Conservation (phyloP, 1,140 invertebrate species). For the Frieseomelitta varia region DNA sequence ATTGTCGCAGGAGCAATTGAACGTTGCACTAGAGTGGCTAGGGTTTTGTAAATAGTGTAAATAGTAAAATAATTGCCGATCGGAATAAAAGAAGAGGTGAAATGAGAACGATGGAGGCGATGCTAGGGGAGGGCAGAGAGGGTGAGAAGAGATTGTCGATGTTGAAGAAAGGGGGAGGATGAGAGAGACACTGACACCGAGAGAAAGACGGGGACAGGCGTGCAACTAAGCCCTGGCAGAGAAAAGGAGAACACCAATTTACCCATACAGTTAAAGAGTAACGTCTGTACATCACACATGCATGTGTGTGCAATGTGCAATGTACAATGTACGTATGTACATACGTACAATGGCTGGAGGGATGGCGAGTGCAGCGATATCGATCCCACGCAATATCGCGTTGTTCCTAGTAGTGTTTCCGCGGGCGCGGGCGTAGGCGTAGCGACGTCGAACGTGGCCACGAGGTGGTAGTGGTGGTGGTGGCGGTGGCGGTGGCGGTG, state of each 20-base stretch:
- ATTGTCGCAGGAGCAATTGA: too few species aligned
- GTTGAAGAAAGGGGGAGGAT: not conserved
- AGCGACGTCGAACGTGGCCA: constrained; percentile 45
- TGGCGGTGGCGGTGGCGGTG: not conserved
- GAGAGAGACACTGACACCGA: not conserved
- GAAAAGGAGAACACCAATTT: constrained; percentile 3
- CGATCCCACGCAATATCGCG: constrained; percentile 76
- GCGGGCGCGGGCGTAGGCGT: constrained; percentile 37
- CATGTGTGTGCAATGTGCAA: too few species aligned
- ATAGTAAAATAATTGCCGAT: too few species aligned
- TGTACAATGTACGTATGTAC: constrained; percentile 12
- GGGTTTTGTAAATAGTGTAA: too few species aligned
- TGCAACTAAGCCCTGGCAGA: constrained; percentile 4
- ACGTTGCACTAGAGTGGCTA: too few species aligned
- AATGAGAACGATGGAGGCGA: not conserved
- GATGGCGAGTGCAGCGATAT: constrained; percentile 74
- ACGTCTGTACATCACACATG: too few species aligned
- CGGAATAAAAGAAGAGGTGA: not conserved
- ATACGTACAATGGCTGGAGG: constrained; percentile 56
- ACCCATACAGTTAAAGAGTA: too few species aligned
- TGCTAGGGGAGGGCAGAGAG: not conserved
- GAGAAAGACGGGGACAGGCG: not conserved
- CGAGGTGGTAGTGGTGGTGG: not conserved
- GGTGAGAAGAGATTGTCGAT: not conserved
- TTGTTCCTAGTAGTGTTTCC: constrained; percentile 62